Evolutionary conservation across 2,113 vertebrate species (phyloP), one percentile per base, ranked within the genome.

Genomic region (Kryptolebias marmoratus): DNA sequence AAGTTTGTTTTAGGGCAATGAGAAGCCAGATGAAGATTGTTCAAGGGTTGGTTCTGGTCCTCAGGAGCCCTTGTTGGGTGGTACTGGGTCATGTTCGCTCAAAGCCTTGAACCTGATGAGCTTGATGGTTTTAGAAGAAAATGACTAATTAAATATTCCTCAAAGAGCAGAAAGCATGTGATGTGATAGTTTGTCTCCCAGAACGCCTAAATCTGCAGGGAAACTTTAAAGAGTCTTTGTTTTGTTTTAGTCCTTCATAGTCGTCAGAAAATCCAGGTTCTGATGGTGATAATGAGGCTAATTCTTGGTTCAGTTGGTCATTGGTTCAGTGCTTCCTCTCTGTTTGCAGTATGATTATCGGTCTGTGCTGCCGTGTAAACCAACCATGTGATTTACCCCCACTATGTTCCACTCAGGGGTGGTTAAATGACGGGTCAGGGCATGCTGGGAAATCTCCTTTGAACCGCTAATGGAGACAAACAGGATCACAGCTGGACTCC

Each of bases 401-500:
- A 1, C 18, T 56, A 16, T 15, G 4, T n/a, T 42, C 32, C n/a
- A 31, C 65, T 44, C 45, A 53, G 56, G 14, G 36, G 58, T 9
- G 60, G 74, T 62, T 69, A 63, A 79, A 44, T n/a, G 72, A 65
- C 89, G 68, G 73, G 83, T 79, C 77, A 49, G 67, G 67, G 63
- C 89, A 72, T 66, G 84, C 80, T 76, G 71, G 73, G 80, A 75
- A 80, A 75, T 15, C 48, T 32, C 2, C 81, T 89, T 89, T 89
- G 74, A 87, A 84, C 83, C 75, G 58, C 70, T 77, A 31, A 77
- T 64, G 71, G 73, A 44, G 81, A 82, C 68, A 76, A 85, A 79
- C 80, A 16, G 61, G 79, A 75, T 50, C 75, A 2, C 73, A 62
- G 82, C 22, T 31, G 72, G 83, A 72, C 30, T 14, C 52, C 73